Conservation (phyloP, 2,888 invertebrate species). For the Parapristionchus giblindavisi region DNA sequence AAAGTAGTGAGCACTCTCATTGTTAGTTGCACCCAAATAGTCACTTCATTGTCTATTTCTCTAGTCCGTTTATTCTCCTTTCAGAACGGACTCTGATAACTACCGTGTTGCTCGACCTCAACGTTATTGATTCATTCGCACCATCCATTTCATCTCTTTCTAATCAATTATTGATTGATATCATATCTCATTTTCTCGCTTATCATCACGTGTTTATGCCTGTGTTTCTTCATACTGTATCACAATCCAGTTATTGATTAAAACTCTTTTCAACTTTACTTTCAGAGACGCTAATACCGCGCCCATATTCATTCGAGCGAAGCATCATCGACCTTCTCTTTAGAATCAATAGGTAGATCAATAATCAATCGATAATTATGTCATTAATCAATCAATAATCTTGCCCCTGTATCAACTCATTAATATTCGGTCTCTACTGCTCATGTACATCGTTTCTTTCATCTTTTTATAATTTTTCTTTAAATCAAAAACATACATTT, state of each 20-base stretch:
- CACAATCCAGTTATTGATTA: neutral
- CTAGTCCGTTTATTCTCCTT: constrained; percentile 27
- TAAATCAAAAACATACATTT: neutral
- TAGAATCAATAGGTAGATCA: too few species aligned
- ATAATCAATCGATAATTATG: neutral
- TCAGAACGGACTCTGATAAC: constrained; percentile 51
- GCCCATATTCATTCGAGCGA: constrained; percentile 28
- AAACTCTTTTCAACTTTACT: neutral
- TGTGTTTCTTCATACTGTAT: neutral
- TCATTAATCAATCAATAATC: neutral
- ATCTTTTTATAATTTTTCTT: neutral
- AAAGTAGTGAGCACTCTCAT: neutral
- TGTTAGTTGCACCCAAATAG: neutral
- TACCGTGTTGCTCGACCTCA: constrained; percentile 51
- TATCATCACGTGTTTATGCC: neutral
- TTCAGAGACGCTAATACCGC: constrained; percentile 5
- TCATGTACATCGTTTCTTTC: neutral
- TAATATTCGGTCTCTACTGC: neutral
- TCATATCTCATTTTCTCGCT: neutral
- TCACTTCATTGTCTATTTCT: neutral
- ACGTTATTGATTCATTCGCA: constrained; percentile 46
- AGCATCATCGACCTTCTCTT: constrained; percentile 15
- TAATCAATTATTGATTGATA: constrained; percentile 21
- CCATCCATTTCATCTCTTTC: neutral
- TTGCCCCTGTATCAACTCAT: neutral